Evolutionary conservation across 1,140 invertebrate species (phyloP).

Genomic region (Limonius californicus): DNA sequence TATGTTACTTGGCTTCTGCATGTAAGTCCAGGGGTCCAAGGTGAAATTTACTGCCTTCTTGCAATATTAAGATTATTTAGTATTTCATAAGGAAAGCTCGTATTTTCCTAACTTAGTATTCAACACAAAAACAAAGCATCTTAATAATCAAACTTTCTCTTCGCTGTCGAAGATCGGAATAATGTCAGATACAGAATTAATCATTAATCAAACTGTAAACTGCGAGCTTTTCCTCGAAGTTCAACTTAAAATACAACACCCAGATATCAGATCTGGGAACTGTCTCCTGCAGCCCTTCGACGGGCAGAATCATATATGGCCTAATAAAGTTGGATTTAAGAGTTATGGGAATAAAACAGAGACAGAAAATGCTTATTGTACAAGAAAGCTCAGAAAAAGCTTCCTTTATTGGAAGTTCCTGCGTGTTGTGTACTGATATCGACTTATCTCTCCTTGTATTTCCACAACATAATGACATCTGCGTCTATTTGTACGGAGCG

Average conservation of each 20-base stretch:
- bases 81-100: too few species aligned
- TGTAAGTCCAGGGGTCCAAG: too few species aligned
- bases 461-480: constrained; percentile 1
- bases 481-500: not conserved
- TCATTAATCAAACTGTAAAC: too few species aligned
- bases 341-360: not conserved
- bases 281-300: not conserved
- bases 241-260: not conserved
- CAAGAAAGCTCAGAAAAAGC: not conserved
- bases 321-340: not conserved
- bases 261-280: not conserved
- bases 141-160: too few species aligned
- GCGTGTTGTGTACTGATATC: not conserved
- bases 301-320: not conserved
- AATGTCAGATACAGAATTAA: too few species aligned
- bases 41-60: too few species aligned
- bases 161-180: too few species aligned
- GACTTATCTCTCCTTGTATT: not conserved
- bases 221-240: not conserved
- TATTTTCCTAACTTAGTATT: too few species aligned
- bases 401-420: not conserved
- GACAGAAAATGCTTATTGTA: not conserved
- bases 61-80: too few species aligned
- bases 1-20: too few species aligned
- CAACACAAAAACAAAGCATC: too few species aligned